phyloP scores from a whole-genome alignment of 2,888 invertebrate species.

The Anticlea derivata region DNA sequence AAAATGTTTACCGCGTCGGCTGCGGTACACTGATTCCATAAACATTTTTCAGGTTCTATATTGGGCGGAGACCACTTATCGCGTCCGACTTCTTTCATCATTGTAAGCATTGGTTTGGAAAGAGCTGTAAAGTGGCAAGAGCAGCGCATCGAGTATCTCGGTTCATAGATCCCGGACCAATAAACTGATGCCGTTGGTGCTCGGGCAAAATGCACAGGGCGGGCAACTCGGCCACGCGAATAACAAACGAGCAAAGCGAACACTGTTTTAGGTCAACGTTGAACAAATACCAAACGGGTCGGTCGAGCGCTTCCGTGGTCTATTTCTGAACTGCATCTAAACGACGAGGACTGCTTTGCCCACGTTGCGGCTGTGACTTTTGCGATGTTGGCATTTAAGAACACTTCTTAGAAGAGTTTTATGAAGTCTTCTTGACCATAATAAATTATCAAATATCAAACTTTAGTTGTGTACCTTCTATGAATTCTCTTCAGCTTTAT shows the following conservation, averaged over 20 bases:
- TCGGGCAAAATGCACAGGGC: conserved; percentile 48
- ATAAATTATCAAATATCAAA: no score
- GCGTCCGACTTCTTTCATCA: conserved; percentile 10
- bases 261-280: conserved; percentile 84
- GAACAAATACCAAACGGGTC: conserved; percentile 84
- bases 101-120: neutral
- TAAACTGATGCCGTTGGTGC: conserved; percentile 41
- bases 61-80: conserved; percentile 19
- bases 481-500: no score
- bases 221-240: conserved; percentile 69
- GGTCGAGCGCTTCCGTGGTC: conserved; percentile 81
- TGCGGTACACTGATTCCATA: conserved; percentile 26
- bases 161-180: conserved; percentile 22
- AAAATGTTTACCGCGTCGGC: conserved; percentile 38
- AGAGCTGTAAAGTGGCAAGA: conserved; percentile 2
- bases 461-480: no score
- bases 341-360: conserved; percentile 64
- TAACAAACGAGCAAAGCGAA: conserved; percentile 81
- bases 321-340: conserved; percentile 80
- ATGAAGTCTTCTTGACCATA: neutral
- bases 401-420: conserved; percentile 16
- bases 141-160: neutral
- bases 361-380: conserved; percentile 60
- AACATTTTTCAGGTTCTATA: conserved; percentile 20
- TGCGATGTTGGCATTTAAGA: conserved; percentile 51